phyloP scores from a whole-genome alignment of 2,797 vertebrate genomes.

The Scyliorhinus canicula region DNA sequence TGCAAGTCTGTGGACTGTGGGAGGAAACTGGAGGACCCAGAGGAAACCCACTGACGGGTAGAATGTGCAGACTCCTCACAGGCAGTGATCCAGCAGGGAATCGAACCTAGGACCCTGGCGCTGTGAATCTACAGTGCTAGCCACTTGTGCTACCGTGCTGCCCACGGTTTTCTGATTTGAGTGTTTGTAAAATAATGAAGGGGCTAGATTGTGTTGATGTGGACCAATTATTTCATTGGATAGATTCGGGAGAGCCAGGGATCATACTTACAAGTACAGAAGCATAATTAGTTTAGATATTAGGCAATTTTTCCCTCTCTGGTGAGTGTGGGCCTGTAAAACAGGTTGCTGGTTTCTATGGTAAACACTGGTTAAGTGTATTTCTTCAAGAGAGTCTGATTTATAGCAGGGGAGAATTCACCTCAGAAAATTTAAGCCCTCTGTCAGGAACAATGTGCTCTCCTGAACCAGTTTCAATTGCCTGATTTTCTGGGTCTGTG shows the following conservation, averaged over 20 bases:
- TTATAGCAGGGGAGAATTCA: background rate
- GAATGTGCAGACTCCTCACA: no score
- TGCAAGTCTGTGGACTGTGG: no score
- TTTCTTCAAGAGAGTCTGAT: background rate
- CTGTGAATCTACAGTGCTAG: no score
- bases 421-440: background rate
- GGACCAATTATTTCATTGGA: background rate
- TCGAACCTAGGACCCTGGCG: no score
- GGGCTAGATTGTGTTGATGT: background rate
- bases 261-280: background rate
- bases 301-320: background rate
- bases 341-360: background rate
- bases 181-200: background rate
- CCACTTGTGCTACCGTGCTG: no score
- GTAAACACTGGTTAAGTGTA: background rate
- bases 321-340: background rate
- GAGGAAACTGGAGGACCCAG: no score
- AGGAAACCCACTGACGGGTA: no score
- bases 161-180: no score
- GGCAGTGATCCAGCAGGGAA: no score
- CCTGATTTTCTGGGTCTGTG: background rate
- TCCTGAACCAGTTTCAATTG: background rate
- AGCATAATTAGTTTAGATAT: background rate
- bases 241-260: background rate
- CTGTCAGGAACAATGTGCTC: background rate